Percentiles rank a stretch among this genome's conserved stretches.
Evolutionary conservation across 2,888 invertebrate species (phyloP).

Genomic region (Dynastes maya): DNA sequence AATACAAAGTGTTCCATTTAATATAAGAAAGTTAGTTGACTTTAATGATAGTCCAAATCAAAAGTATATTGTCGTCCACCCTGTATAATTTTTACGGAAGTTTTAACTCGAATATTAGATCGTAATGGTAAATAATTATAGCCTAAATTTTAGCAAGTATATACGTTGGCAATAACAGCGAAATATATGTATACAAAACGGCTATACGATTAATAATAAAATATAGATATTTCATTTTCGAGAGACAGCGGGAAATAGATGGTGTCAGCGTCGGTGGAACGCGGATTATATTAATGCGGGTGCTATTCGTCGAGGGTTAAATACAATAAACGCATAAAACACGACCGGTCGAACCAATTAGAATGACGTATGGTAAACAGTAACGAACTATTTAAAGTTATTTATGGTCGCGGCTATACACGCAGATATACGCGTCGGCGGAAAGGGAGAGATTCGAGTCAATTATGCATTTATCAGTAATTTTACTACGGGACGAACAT

Average conservation of each 20-base stretch:
- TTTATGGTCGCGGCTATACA: slow-evolving; percentile 24
- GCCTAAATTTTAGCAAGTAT: too few species aligned
- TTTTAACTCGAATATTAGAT: too few species aligned
- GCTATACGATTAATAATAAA: neutral
- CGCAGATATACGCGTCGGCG: too few species aligned
- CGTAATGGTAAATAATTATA: too few species aligned
- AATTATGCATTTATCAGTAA: slow-evolving; percentile 50
- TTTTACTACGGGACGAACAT: slow-evolving; percentile 46
- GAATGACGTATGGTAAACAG: slow-evolving; percentile 45
- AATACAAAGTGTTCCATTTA: too few species aligned
- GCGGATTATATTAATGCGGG: slow-evolving; percentile 32
- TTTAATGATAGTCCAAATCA: too few species aligned
- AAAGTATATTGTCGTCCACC: too few species aligned
- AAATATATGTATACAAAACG: neutral
- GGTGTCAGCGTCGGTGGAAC: neutral
- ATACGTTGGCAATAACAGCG: neutral
- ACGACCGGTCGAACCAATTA: slow-evolving; percentile 31
- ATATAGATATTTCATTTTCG: slow-evolving; percentile 14
- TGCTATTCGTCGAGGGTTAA: neutral
- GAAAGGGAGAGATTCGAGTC: slow-evolving; percentile 1
- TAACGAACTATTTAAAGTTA: slow-evolving; percentile 47
- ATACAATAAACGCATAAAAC: slow-evolving; percentile 8
- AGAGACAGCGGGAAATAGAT: too few species aligned
- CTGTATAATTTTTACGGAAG: too few species aligned
- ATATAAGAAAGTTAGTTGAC: too few species aligned